Evolutionary conservation across 2,888 invertebrate genomes (phyloP).

Genomic region (Drosophila kanekoi): DNA sequence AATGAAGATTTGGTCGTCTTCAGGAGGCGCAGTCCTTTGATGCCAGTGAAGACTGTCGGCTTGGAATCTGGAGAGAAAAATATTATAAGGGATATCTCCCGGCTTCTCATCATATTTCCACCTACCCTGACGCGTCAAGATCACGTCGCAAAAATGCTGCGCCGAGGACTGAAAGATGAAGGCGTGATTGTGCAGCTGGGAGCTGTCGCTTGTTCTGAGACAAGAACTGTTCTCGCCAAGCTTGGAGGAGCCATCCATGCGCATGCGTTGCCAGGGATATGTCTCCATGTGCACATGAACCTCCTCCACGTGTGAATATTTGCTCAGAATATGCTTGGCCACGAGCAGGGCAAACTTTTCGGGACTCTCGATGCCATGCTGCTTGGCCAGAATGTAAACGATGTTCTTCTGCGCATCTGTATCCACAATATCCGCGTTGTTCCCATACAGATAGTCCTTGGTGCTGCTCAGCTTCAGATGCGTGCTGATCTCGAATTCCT

Average conservation of each 20-base stretch:
- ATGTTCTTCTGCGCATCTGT: constrained; percentile 94
- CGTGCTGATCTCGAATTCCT: constrained; percentile 91
- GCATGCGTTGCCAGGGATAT: constrained; percentile 91
- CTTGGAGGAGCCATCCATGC: constrained; percentile 85
- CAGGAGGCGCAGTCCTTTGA: constrained; percentile 89
- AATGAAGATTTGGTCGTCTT: constrained; percentile 93
- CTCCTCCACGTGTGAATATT: constrained; percentile 91
- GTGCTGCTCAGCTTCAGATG: constrained; percentile 89
- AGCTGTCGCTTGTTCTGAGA: constrained; percentile 62
- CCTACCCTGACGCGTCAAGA: constrained; percentile 89
- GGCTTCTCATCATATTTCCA: too few relatives aligned
- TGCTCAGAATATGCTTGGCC: constrained; percentile 90
- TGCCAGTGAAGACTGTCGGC: constrained; percentile 88
- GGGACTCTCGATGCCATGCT: constrained; percentile 90
- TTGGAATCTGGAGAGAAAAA: constrained; percentile 83
- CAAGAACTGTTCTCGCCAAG: constrained; percentile 56
- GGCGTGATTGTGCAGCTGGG: constrained; percentile 90
- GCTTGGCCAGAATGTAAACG: constrained; percentile 91
- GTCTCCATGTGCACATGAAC: constrained; percentile 90
- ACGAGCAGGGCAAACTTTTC: constrained; percentile 92
- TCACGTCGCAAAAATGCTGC: constrained; percentile 89
- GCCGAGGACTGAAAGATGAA: constrained; percentile 90
- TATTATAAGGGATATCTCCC: too few relatives aligned
- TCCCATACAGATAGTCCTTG: constrained; percentile 89
- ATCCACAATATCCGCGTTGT: constrained; percentile 92